phyloP scores from a whole-genome alignment of 2,113 vertebrate genomes.

The Sardina pilchardus region DNA sequence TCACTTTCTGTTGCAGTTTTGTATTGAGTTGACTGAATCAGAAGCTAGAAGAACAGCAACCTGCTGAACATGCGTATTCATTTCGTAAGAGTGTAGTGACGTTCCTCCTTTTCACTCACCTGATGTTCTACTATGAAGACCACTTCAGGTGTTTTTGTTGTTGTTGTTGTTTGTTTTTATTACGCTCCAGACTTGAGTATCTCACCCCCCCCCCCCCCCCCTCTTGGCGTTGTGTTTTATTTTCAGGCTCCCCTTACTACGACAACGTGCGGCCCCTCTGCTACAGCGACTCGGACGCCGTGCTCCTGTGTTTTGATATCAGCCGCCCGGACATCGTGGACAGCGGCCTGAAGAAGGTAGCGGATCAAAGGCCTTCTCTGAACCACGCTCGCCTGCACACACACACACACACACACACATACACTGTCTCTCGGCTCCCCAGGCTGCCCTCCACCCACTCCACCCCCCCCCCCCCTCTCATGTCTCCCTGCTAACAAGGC shows the following conservation, averaged over 20 bases:
- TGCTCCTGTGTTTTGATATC: conserved; percentile 93
- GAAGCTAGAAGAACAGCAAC: background rate
- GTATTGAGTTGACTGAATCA: background rate
- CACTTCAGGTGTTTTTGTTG: background rate
- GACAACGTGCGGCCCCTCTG: conserved; percentile 95
- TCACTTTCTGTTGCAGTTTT: background rate
- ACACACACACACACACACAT: too few relatives aligned
- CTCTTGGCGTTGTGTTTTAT: background rate
- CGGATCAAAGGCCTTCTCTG: background rate
- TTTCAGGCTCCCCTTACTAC: conserved; percentile 90
- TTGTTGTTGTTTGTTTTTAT: background rate
- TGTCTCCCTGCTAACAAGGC: background rate
- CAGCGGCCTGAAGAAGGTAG: conserved; percentile 89
- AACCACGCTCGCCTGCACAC: background rate
- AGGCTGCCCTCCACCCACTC: background rate
- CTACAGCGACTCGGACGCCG: conserved; percentile 94
- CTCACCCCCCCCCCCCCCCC: background rate
- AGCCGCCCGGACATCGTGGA: conserved; percentile 91
- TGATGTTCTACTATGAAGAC: background rate
- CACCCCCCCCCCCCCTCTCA: background rate
- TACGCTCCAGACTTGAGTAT: background rate
- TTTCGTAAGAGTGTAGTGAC: background rate
- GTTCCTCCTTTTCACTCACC: background rate
- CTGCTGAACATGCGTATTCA: background rate
- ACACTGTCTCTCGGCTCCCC: background rate